These are phyloP conservation scores for Aspidiotus rigidus DNA, from an alignment of 2,888 invertebrate species.

Conservation along the genomic window DNA sequence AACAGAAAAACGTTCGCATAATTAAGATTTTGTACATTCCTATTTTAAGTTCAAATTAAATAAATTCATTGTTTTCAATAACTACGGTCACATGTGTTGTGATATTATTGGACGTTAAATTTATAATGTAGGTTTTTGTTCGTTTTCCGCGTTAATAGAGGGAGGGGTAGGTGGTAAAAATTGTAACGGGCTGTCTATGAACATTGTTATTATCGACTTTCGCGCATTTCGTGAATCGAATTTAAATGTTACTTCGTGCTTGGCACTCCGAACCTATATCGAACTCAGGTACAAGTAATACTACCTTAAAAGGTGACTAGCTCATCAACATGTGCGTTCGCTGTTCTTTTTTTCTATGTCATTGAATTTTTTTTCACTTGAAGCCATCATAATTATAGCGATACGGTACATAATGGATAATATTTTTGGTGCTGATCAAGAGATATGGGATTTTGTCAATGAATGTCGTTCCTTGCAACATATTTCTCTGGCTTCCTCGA, in stretches of 20 bases:
- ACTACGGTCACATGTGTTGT: too few relatives aligned
- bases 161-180: background rate
- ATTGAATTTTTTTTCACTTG: background rate
- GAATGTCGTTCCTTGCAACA: conserved; percentile 19
- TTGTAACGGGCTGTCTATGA: background rate
- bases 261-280: conserved; percentile 13
- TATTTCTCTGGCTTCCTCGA: conserved; percentile 11
- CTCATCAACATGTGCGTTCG: background rate
- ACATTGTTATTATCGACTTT: background rate
- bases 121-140: too few relatives aligned
- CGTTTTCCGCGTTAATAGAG: too few relatives aligned
- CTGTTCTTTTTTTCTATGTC: background rate
- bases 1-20: too few relatives aligned
- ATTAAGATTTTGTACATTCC: too few relatives aligned
- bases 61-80: too few relatives aligned
- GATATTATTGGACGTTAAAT: too few relatives aligned
- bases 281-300: too few relatives aligned
- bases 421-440: background rate
- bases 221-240: background rate
- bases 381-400: background rate
- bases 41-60: too few relatives aligned
- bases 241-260: conserved; percentile 21
- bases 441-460: conserved; percentile 23
- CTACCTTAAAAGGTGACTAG: too few relatives aligned
- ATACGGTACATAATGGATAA: conserved; percentile 9